Evolutionary conservation across 2,888 invertebrate genomes (phyloP).

Genomic region (Mimas tiliae): DNA sequence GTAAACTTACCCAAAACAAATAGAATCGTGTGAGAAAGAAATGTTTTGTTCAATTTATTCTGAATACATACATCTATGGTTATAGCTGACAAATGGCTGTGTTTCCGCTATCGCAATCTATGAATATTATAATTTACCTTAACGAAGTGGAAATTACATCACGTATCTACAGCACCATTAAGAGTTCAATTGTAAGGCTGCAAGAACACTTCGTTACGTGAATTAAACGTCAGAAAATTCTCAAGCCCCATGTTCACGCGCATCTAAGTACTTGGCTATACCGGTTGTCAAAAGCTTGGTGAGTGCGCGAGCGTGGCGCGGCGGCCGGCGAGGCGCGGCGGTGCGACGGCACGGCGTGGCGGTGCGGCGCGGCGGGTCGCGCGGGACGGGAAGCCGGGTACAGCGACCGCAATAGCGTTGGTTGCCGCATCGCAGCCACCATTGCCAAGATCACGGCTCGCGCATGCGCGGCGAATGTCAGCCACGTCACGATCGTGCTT

Average conservation of each 20-base stretch:
- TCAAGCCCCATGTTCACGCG: slow-evolving; percentile 66
- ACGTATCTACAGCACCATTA: slow-evolving; percentile 58
- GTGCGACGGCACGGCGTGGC: slow-evolving; percentile 41
- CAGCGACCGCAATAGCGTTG: slow-evolving; percentile 80
- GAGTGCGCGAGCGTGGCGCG: slow-evolving; percentile 44
- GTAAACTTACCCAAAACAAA: no score
- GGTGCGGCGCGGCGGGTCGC: slow-evolving; percentile 41
- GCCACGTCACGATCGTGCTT: slow-evolving; percentile 82
- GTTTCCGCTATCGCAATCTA: slow-evolving; percentile 25
- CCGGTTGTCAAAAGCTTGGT: slow-evolving; percentile 81
- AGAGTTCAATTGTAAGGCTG: slow-evolving; percentile 64
- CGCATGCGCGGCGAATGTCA: slow-evolving; percentile 82
- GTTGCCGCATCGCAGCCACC: slow-evolving; percentile 72
- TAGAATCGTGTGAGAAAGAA: slow-evolving; percentile 7
- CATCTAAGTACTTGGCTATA: slow-evolving; percentile 65
- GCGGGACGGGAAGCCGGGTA: slow-evolving; percentile 61
- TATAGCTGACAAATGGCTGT: slow-evolving; percentile 8
- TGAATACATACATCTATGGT: slow-evolving; percentile 1
- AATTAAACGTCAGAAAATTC: slow-evolving; percentile 80
- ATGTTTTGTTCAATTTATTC: slow-evolving; percentile 12
- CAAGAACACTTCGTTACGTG: slow-evolving; percentile 71
- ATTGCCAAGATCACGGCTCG: slow-evolving; percentile 87
- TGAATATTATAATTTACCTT: slow-evolving; percentile 32
- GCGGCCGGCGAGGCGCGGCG: slow-evolving; percentile 39
- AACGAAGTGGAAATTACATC: slow-evolving; percentile 47